Conservation (phyloP, 1,140 invertebrate genomes). For the Linepithema humile region DNA sequence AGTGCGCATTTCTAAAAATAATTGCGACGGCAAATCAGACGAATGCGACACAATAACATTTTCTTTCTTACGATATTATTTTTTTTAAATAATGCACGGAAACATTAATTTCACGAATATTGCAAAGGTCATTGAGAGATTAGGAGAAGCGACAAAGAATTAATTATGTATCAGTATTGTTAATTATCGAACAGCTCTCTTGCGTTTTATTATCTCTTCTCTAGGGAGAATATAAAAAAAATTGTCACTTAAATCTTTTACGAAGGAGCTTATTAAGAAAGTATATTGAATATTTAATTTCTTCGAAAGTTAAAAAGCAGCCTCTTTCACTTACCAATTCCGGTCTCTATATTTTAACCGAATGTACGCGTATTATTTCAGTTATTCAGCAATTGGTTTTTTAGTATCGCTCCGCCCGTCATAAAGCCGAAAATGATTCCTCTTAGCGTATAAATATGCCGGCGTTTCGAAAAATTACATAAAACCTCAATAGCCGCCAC, state of each 20-base stretch:
- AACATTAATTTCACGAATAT: neutral
- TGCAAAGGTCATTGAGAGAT: neutral
- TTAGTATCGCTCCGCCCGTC: slow-evolving; percentile 32
- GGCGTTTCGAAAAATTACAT: slow-evolving; percentile 49
- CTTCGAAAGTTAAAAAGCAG: neutral
- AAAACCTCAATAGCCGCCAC: slow-evolving; percentile 42
- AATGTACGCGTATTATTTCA: slow-evolving; percentile 31
- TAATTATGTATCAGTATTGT: slow-evolving; percentile 22
- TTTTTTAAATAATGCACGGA: neutral
- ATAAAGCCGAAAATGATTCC: slow-evolving; percentile 43
- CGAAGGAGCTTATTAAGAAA: too few relatives aligned
- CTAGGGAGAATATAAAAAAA: neutral
- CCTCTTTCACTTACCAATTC: neutral
- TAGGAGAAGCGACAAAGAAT: slow-evolving; percentile 1
- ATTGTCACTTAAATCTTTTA: too few relatives aligned
- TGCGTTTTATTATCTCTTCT: neutral
- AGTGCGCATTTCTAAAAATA: neutral
- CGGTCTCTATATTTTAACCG: neutral
- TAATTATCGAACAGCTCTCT: slow-evolving; percentile 7
- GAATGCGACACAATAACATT: neutral
- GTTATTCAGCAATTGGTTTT: slow-evolving; percentile 53
- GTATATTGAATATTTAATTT: neutral
- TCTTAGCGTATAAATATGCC: slow-evolving; percentile 43
- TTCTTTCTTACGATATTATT: neutral
- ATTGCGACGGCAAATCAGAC: neutral